Evolutionary conservation across 2,113 vertebrate species (phyloP), one percentile per base, ranked within the genome.

Genomic region (Antigone vipio): DNA sequence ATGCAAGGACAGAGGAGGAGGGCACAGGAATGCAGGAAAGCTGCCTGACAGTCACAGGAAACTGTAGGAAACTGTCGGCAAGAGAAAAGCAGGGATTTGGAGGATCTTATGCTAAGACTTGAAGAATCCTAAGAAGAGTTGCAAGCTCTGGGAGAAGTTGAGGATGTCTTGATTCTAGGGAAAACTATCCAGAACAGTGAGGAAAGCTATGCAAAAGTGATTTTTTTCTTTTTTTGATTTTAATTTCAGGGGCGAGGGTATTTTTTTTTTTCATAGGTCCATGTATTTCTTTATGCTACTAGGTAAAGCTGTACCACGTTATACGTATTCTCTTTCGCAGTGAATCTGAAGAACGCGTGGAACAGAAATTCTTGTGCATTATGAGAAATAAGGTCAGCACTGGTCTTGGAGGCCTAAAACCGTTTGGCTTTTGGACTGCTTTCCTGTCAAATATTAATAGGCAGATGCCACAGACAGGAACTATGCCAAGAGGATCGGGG

Each of bases 271-370:
- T 10, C 2, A 11, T 47, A 18, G 5, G 9, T 40, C 22, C 2
- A 0, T 23, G 2, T 82, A 35, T 67, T 73, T 40, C 9, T 59
- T 55, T 56, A 17, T 85, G 22, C 22, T 82, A 3, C 5, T 17
- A n/a, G 38, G 13, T 50, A 47, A 62, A 88, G 6, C 10, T 32
- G 19, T 35, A 45, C 5, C 9, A 5, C 45, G 11, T 85, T 89
- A 44, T 56, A 6, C 5, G 9, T 82, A 9, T 44, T 67, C 21
- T 62, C 10, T 77, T 90, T 68, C 22, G 27, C 17, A 11, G 9
- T n/a, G 44, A 47, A n/a, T 42, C 26, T 56, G 14, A 64, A 89
- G 22, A 55, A 45, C 15, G 49, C 0, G 0, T 24, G 22, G n/a
- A 62, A 24, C 11, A 63, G 19, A 63, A 79, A 5, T 64, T 53